phyloP scores from a whole-genome alignment of 2,113 vertebrate genomes.

The Oncorhynchus masou region DNA sequence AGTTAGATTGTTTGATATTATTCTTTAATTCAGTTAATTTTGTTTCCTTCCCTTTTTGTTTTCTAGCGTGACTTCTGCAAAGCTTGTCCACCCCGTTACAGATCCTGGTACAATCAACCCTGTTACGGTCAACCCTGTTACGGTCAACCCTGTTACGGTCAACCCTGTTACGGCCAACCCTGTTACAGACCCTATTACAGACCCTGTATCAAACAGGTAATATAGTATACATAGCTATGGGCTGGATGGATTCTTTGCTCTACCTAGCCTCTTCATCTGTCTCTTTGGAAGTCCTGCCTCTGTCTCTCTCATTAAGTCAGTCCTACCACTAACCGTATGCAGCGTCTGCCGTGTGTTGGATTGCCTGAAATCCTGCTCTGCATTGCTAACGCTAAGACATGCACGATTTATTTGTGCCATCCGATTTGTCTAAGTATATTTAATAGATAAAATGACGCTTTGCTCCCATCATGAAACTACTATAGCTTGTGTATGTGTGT shows the following conservation, averaged over 20 bases:
- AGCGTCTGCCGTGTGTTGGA: neutral
- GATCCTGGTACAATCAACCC: neutral
- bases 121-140: too few species aligned
- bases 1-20: slow-evolving; percentile 13
- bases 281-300: slow-evolving; percentile 19
- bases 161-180: neutral
- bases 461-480: neutral
- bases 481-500: neutral
- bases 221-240: neutral
- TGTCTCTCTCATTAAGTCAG: slow-evolving; percentile 22
- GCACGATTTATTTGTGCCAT: slow-evolving; percentile 34
- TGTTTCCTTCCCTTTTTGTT: slow-evolving; percentile 34
- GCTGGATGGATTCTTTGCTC: neutral
- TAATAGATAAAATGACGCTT: neutral
- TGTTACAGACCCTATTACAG: slow-evolving; percentile 8
- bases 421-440: slow-evolving; percentile 20
- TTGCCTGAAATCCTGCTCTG: slow-evolving; percentile 21
- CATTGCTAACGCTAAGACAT: slow-evolving; percentile 22
- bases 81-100: slow-evolving; percentile 57
- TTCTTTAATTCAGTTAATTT: neutral
- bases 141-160: neutral
- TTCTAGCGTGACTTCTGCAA: slow-evolving; percentile 62
- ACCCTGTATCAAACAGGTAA: slow-evolving; percentile 8
- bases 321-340: slow-evolving; percentile 14
- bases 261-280: neutral